Conservation (phyloP, 2,797 vertebrate genomes). For the Hemibagrus guttatus region DNA sequence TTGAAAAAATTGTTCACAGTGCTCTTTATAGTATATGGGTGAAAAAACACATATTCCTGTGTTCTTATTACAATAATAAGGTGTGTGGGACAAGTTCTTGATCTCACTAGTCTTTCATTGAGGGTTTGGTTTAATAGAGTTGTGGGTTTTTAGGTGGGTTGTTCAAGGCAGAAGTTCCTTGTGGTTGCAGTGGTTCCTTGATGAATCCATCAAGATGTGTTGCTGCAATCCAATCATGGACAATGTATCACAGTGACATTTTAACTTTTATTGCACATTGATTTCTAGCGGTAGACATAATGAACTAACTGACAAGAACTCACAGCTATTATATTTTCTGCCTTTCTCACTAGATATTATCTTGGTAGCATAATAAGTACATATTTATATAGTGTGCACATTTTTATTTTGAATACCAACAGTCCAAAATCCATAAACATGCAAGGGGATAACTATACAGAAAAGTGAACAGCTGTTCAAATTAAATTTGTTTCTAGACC, state of each 20-base stretch:
- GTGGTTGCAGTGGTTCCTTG: no score
- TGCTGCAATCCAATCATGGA: background rate
- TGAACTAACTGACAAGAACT: background rate
- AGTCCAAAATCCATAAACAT: background rate
- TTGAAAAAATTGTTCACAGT: no score
- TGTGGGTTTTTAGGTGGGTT: background rate
- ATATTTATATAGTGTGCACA: background rate
- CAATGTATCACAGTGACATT: background rate
- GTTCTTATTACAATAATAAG: background rate
- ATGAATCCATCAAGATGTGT: background rate
- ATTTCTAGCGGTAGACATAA: background rate
- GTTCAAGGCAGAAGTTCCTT: background rate
- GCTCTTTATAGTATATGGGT: background rate
- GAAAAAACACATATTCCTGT: background rate
- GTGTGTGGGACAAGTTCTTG: background rate
- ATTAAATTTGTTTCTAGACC: background rate
- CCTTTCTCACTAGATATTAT: background rate
- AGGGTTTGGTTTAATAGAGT: background rate
- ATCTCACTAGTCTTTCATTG: background rate
- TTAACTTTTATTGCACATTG: background rate
- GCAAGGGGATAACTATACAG: background rate
- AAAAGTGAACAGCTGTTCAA: background rate
- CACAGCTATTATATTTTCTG: background rate
- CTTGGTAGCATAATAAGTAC: background rate
- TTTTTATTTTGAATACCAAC: background rate